Conservation (phyloP, 53 echinoderm and acorn worm genomes). For the Holothuria scabra region DNA sequence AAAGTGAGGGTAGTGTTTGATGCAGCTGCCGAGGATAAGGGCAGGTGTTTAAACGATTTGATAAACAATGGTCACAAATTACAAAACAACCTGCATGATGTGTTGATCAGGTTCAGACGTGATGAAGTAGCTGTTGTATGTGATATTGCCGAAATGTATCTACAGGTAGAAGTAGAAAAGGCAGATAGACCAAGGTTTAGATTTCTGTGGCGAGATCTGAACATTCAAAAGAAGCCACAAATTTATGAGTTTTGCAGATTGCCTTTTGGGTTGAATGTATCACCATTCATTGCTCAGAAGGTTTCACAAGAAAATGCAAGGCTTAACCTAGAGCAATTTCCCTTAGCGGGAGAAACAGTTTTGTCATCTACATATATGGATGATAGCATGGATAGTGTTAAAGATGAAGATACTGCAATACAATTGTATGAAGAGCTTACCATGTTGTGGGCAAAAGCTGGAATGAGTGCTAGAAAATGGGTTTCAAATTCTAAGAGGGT, state of each 20-base stretch:
- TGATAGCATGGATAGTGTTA: conserved; percentile 56
- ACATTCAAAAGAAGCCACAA: conserved; percentile 7
- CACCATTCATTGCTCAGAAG: conserved; percentile 56
- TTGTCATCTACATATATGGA: conserved; percentile 41
- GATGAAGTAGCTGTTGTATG: conserved; percentile 49
- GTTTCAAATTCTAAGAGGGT: conserved; percentile 27
- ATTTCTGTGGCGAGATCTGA: conserved; percentile 48
- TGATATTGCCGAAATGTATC: conserved; percentile 57
- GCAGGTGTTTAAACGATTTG: conserved; percentile 40
- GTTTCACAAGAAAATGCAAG: conserved; percentile 50
- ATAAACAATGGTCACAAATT: conserved; percentile 51
- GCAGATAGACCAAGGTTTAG: conserved; percentile 34
- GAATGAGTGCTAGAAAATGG: conserved; percentile 44
- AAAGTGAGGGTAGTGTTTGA: conserved; percentile 57
- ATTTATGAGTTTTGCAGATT: conserved; percentile 44
- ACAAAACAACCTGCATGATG: conserved; percentile 44
- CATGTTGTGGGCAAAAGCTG: conserved; percentile 37
- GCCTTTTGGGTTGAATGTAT: conserved; percentile 55
- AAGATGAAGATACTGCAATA: conserved; percentile 53
- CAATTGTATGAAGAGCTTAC: conserved; percentile 50
- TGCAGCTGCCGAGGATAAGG: conserved; percentile 30
- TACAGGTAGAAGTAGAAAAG: conserved; percentile 16
- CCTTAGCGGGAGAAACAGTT: conserved; percentile 18
- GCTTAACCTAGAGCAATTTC: conserved; percentile 10
- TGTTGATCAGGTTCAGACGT: conserved; percentile 46